Percentiles rank a stretch among this genome's conserved stretches.
Conservation (phyloP, 2,113 vertebrate genomes). For the Accipiter cooperii region DNA sequence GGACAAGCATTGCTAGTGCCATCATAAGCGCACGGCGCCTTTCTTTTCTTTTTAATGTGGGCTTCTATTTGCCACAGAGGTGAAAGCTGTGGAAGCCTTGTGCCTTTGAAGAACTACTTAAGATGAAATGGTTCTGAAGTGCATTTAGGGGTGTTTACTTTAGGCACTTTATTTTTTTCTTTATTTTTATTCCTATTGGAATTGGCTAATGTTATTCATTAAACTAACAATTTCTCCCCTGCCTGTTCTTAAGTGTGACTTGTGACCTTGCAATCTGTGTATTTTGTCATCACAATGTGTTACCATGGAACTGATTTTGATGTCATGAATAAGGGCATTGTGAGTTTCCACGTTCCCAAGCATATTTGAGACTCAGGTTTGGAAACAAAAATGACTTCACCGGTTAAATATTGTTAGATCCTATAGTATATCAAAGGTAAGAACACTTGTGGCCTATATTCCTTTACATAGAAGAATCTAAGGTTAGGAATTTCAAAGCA, state of each 20-base stretch:
- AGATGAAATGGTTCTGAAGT: conserved; percentile 67
- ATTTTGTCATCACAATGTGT: conserved; percentile 71
- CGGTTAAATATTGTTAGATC: conserved; percentile 72
- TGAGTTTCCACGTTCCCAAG: conserved; percentile 69
- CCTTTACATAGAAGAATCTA: conserved; percentile 51
- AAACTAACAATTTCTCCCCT: conserved; percentile 65
- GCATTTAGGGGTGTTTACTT: conserved; percentile 63
- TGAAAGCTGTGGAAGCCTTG: conserved; percentile 20
- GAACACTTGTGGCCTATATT: conserved; percentile 62
- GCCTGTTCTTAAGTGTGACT: conserved; percentile 67
- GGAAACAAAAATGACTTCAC: conserved; percentile 70
- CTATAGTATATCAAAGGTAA: conserved; percentile 63
- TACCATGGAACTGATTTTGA: conserved; percentile 70
- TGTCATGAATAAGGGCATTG: conserved; percentile 75
- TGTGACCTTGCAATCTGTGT: conserved; percentile 72
- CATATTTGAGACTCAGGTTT: conserved; percentile 66
- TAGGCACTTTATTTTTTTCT: conserved; percentile 53
- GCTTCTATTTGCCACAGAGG: neutral
- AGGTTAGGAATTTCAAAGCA: conserved; percentile 59
- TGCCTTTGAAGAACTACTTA: conserved; percentile 64
- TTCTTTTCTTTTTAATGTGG: neutral
- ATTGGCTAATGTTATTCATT: conserved; percentile 68
- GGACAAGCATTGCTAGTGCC: neutral
- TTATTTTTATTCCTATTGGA: conserved; percentile 60
- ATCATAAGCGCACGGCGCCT: neutral